These are phyloP conservation scores for Epizoanthus stellaris DNA, from an alignment of 92 coral and sea anemone species.

Conservation along the genomic window DNA sequence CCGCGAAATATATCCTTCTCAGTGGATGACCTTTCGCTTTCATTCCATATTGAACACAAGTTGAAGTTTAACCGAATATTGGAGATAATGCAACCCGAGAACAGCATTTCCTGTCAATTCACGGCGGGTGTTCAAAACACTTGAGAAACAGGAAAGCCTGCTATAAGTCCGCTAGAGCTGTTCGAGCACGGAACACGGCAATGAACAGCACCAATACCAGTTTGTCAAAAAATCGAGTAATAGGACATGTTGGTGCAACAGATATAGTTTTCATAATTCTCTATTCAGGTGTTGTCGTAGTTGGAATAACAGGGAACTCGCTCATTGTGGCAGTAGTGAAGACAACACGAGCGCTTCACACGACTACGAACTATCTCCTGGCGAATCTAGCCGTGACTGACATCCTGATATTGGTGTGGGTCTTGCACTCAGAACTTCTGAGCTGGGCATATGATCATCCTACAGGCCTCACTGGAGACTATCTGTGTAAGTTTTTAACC, in stretches of 20 bases:
- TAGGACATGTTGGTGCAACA: neutral
- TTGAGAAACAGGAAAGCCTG: no score
- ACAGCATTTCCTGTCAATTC: conserved; percentile 4
- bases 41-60: no score
- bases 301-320: conserved; percentile 27
- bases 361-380: conserved; percentile 28
- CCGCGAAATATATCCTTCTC: no score
- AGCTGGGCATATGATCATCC: conserved; percentile 11
- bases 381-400: conserved; percentile 32
- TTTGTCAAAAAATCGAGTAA: neutral
- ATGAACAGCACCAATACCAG: neutral
- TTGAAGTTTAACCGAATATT: no score
- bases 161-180: neutral
- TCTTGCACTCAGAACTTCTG: conserved; percentile 17
- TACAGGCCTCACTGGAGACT: conserved; percentile 15
- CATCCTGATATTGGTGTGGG: conserved; percentile 27
- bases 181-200: neutral
- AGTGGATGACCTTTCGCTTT: no score
- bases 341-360: conserved; percentile 18
- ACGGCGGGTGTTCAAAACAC: neutral
- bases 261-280: conserved; percentile 8
- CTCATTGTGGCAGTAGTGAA: conserved; percentile 9
- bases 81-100: no score
- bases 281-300: neutral
- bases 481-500: conserved; percentile 22